Base-by-base conservation (phyloP, 1,140 invertebrate genomes). In the Cotesia glomerata region DNA sequence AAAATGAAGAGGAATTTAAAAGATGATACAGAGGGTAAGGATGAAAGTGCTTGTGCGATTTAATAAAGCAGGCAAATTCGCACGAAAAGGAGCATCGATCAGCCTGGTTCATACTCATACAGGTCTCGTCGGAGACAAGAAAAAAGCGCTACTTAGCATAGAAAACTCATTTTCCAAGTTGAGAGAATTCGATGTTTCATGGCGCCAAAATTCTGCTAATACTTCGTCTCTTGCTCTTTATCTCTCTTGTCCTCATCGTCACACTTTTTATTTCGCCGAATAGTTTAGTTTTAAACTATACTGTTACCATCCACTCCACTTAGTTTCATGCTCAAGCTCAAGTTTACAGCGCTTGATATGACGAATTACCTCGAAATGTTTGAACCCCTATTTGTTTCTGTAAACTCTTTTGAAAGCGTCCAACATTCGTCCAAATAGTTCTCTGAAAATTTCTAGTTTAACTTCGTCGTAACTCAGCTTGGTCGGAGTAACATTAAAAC, bases 111-210 rank as follows among this genome's bases (percentile, higher is more conserved):
- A 67, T 4, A 64, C 65, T 51, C 26, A 18, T 16, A 52, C 4
- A 34, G 16, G 52, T 9, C 45, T 14, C 7, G 69, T 49, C 11
- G 52, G 69, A 45, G 69, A 69, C 52, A 65, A 52, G 63, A 75
- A 73, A 45, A 75, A 71, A 71, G 56, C 45, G 59, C 71, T 75
- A 71, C 63, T 75, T 75, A 73, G 74, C 74, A 73, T 75, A 73
- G 68, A 73, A 72, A 73, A 39, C 67, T 75, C 74, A 58, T 75
- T 73, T 62, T 14, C 39, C 61, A 51, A 7, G 51, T 26, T 56
- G 61, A 35, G 32, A 72, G 51, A 39, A 65, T 67, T 49, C 13
- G 16, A 32, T 18, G 49, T 69, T 71, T 69, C 64, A 51, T 51
- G 73, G 69, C 69, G 74, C 65, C 74, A 65, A 75, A 75, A 75